Percentiles rank a stretch among this genome's conserved stretches.
These are phyloP conservation scores for Zophobas morio DNA, from an alignment of 1,140 invertebrate species.

Conservation along the genomic window DNA sequence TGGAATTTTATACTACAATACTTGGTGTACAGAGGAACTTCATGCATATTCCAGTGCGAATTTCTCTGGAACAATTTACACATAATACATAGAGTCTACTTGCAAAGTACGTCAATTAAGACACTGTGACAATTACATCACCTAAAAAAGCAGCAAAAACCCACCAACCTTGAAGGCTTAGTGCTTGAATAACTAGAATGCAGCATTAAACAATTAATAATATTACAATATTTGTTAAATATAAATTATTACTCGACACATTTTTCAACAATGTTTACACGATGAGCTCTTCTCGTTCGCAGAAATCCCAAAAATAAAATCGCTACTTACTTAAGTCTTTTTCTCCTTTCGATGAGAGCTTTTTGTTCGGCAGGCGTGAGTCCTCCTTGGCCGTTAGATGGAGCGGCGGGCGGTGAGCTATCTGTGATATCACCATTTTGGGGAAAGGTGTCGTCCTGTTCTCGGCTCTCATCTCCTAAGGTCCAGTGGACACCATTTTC, in stretches of 20 bases:
- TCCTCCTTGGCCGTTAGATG: constrained; percentile 61
- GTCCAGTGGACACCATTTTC: constrained; percentile 54
- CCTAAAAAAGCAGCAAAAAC: too few species aligned
- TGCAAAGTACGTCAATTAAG: too few species aligned
- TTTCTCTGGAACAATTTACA: too few species aligned
- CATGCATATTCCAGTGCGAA: too few species aligned
- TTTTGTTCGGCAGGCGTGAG: constrained; percentile 53
- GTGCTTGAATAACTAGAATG: too few species aligned
- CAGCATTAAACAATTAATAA: neutral
- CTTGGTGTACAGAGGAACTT: too few species aligned
- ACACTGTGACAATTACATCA: too few species aligned
- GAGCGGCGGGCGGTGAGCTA: constrained; percentile 55
- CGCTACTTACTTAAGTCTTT: constrained; percentile 61
- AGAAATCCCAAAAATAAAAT: constrained; percentile 48
- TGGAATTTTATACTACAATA: too few species aligned
- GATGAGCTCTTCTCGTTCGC: neutral
- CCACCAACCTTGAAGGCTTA: constrained; percentile 1
- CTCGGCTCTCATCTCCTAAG: constrained; percentile 58
- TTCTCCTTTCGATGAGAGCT: constrained; percentile 59
- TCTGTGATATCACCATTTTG: constrained; percentile 54
- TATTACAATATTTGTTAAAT: constrained; percentile 9
- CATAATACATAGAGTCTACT: too few species aligned
- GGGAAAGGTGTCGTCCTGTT: constrained; percentile 60
- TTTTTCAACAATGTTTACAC: constrained; percentile 23
- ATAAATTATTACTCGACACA: neutral